Base-by-base conservation (phyloP, 2,888 invertebrate species). In the Cryptops parisi region DNA sequence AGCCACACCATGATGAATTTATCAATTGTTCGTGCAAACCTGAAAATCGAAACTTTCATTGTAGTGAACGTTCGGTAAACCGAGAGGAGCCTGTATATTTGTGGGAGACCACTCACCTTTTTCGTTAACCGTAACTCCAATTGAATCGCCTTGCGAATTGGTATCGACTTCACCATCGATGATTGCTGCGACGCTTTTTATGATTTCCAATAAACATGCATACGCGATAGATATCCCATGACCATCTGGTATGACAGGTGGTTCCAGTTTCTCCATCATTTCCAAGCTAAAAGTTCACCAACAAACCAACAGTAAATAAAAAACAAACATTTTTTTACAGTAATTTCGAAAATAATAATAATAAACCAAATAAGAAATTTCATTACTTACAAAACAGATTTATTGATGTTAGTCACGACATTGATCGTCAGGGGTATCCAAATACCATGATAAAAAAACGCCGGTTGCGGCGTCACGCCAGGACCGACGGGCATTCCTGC, bases 211-310 rank as follows among this genome's bases (percentile, higher is more conserved):
- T 43, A 97, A 75, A 67, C 91, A 89, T 3, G 89, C 86, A 70
- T 93, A 96, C 0, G 94, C 91, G 40, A 97, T 80, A 0, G 96
- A 94, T 56, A 98, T 84, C 3, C 94, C 93, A 71, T 97, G 98
- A 1, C 97, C 96, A 59, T 97, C 94, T n/a, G 89, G 88, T 60
- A 97, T 85, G 12, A 78, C 70, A 0, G 94, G 94, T 5, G 96
- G 88, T 63, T 98, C 97, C 19, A 84, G 78, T 67, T 94, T 90
- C 65, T 98, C 98, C 62, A 96, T 69, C 84, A 94, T 86, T 68
- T 98, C 98, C 67, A 97, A 76, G 65, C 93, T 90, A 58, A 58
- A 47, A 15, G 33, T 33, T 6, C 33, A 33, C 9, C 33, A 33
- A 33, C 33, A 33, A 15, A 33, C 9, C 33, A 33, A 15, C 9